These are phyloP conservation scores for Gymnobelideus leadbeateri DNA, from an alignment of 2,113 vertebrate species.

Conservation along the genomic window DNA sequence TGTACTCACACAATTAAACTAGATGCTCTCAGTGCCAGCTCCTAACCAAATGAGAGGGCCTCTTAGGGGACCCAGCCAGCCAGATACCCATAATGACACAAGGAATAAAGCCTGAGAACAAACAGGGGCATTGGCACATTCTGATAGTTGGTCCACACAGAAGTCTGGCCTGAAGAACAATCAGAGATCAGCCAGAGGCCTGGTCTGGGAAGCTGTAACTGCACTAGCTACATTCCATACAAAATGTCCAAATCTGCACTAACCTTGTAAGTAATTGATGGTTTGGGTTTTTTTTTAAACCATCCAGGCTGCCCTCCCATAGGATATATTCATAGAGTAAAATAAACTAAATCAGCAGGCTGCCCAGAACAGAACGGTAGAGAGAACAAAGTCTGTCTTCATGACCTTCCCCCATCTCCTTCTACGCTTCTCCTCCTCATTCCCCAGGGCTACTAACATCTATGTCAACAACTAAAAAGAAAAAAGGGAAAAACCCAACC, in stretches of 20 bases:
- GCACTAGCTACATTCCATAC: neutral
- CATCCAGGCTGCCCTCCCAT: neutral
- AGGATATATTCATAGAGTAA: neutral
- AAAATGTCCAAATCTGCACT: neutral
- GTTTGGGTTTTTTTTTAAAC: neutral
- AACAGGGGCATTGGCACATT: neutral
- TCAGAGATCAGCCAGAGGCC: neutral
- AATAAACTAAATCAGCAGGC: neutral
- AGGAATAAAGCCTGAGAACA: neutral
- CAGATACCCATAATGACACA: neutral
- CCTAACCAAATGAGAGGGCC: neutral
- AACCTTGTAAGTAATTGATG: neutral
- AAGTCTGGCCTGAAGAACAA: neutral
- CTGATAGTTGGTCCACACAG: neutral
- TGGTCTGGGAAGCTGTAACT: neutral
- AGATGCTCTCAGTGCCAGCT: neutral
- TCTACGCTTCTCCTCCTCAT: neutral
- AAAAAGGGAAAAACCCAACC: neutral
- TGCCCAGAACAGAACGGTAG: neutral
- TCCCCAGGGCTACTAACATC: conserved; percentile 7
- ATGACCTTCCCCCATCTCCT: neutral
- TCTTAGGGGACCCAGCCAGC: neutral
- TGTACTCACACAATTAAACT: neutral
- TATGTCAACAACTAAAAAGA: neutral
- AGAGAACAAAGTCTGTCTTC: neutral